phyloP scores from a whole-genome alignment of 2,113 vertebrate species.

The Poecile atricapillus region DNA sequence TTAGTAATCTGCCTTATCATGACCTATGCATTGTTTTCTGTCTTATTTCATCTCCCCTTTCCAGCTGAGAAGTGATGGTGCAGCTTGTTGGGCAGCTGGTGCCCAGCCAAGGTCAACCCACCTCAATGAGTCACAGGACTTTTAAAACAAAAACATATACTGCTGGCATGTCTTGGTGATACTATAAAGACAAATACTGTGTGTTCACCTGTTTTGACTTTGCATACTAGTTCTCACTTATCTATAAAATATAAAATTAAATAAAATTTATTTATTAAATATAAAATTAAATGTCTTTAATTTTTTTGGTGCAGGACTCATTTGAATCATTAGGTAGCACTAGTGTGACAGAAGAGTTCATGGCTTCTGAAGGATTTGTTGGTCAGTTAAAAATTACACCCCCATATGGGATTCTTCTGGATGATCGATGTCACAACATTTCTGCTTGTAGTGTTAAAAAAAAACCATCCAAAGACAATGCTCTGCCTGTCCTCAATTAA shows the following conservation, averaged over 20 bases:
- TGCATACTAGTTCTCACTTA: neutral
- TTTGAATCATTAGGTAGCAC: neutral
- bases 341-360: neutral
- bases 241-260: no score
- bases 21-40: neutral
- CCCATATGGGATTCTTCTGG: neutral
- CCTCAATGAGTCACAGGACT: neutral
- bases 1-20: neutral
- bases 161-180: neutral
- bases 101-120: neutral
- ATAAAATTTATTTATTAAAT: no score
- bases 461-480: neutral
- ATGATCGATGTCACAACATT: neutral
- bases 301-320: neutral
- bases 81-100: neutral
- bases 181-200: neutral
- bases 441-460: neutral
- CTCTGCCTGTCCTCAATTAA: slow-evolving; percentile 19
- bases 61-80: neutral
- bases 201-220: neutral
- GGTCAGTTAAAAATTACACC: neutral
- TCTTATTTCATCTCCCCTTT: neutral
- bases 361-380: neutral
- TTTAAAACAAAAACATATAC: neutral
- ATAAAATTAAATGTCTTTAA: no score